Evolutionary conservation across 1,140 invertebrate species (phyloP).

Genomic region (Calliphora vicina): DNA sequence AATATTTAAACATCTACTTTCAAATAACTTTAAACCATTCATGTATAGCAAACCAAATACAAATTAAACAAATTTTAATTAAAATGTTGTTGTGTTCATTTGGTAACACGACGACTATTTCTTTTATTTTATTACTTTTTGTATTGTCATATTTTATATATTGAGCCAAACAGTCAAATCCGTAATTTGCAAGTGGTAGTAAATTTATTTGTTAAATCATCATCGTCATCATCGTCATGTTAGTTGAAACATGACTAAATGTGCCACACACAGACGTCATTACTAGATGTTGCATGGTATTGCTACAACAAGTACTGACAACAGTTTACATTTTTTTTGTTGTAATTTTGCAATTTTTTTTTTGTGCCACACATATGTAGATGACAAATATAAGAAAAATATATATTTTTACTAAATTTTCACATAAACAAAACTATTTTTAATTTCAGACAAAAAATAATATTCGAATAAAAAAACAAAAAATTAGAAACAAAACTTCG

Average conservation of each 20-base stretch:
- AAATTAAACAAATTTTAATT: no score
- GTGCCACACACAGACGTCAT: constrained; percentile 12
- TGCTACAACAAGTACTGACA: background rate
- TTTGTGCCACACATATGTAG: background rate
- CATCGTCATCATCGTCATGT: background rate
- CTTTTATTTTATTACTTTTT: no score
- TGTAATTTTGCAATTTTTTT: background rate
- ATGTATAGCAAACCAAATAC: no score
- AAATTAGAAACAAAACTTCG: background rate
- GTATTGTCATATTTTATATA: no score
- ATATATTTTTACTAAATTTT: no score
- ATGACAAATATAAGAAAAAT: background rate
- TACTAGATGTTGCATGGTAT: background rate
- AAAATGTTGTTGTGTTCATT: no score
- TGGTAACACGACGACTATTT: no score
- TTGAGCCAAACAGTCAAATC: no score
- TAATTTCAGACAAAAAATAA: constrained; percentile 13
- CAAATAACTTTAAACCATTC: no score
- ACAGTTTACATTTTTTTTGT: background rate
- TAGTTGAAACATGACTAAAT: constrained; percentile 9
- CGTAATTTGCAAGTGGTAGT: background rate
- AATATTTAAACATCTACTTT: no score
- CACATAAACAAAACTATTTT: constrained; percentile 12
- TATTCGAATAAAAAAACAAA: no score
- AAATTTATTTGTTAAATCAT: background rate